Base-by-base conservation (phyloP, 2,113 vertebrate genomes). In the Asarcornis scutulata region DNA sequence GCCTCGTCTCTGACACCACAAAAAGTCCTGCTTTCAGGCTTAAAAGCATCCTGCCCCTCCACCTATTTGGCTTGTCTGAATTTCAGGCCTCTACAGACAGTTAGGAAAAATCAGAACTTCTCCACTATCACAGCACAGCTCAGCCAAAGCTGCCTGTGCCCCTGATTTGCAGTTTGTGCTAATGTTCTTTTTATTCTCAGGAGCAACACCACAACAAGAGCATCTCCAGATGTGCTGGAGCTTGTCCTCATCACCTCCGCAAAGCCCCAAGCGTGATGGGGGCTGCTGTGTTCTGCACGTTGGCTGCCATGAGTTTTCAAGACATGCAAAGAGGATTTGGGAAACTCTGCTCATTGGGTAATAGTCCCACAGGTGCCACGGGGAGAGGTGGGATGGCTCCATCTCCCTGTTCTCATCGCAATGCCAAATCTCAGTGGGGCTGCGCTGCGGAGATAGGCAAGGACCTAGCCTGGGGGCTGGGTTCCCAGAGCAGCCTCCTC, bases 401-500 rank as follows among this genome's bases (percentile, higher is more conserved):
- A 0, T 62, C 64, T 88, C 83, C 79, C 69, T 27, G 83, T 75
- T 95, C 92, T 48, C 83, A 48, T 36, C 68, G 72, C 76, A 63
- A n/a, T 74, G 87, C 73, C 67, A 44, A 71, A 42, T 75, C 42
- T 44, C 48, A 3, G 0, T 40, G 67, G 17, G 60, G 79, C 42
- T 53, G 67, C 1, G 2, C 48, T 75, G 73, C 40, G 40, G 72
- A 92, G 79, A 80, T 2, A 71, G 27, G 72, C 68, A 78, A 72
- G 6, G 91, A 78, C 83, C 55, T 56, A 62, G 44, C 92, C 92
- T 77, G 76, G 63, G 74, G 88, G 59, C 31, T 82, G 88, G 13
- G 66, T 83, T 89, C 80, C 95, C 91, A 95, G 59, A 58, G 64
- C 91, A 71, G 68, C 94, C 92, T 29, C 76, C 91, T 86, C 74